phyloP scores from a whole-genome alignment of 1,140 invertebrate genomes.

The Dryas iulia region DNA sequence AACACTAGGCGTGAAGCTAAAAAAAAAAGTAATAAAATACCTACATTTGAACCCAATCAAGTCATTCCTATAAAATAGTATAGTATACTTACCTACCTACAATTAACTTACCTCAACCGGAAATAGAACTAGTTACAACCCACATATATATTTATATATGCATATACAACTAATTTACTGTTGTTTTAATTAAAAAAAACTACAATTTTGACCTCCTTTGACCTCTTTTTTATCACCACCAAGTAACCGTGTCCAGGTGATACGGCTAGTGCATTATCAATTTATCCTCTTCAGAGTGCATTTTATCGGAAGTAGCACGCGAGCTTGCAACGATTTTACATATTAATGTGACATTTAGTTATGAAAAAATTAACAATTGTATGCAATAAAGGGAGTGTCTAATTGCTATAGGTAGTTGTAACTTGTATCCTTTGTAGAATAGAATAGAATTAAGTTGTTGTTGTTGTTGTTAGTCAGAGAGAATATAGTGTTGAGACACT shows the following conservation, averaged over 20 bases:
- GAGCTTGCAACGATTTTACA: conserved; percentile 13
- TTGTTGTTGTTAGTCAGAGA: too few species aligned
- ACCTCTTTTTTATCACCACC: conserved; percentile 26
- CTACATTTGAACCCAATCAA: not conserved
- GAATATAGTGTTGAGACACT: too few species aligned
- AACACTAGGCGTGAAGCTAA: too few species aligned
- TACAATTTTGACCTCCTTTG: conserved; percentile 13
- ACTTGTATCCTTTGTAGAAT: too few species aligned
- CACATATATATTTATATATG: too few species aligned
- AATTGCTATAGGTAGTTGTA: too few species aligned
- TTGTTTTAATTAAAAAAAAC: not conserved
- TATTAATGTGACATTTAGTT: conserved; percentile 12
- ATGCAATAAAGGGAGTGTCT: too few species aligned
- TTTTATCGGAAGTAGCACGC: conserved; percentile 15
- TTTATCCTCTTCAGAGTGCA: conserved; percentile 5
- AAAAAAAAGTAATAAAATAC: too few species aligned
- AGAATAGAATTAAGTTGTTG: too few species aligned
- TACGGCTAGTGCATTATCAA: conserved; percentile 24
- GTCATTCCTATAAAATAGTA: not conserved
- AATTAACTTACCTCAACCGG: not conserved
- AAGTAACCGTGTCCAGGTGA: conserved; percentile 22
- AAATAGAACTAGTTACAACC: not conserved
- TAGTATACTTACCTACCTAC: not conserved
- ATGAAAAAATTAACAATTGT: too few species aligned
- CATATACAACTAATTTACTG: not conserved